These are phyloP conservation scores for Cheilosia pagana DNA, from an alignment of 2,888 invertebrate species.

Conservation along the genomic window DNA sequence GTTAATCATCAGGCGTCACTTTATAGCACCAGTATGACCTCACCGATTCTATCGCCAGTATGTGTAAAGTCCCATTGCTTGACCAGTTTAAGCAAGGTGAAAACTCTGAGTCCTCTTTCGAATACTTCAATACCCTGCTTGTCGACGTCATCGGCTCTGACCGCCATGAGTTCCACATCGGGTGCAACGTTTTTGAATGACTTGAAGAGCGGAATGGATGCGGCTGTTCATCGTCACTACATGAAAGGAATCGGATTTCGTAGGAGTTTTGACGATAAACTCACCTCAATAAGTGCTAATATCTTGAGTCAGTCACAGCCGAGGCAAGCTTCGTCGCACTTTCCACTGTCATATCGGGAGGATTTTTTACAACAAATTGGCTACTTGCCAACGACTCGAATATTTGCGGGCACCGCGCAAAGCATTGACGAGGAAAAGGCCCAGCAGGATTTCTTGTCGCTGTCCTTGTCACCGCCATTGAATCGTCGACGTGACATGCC, in stretches of 20 bases:
- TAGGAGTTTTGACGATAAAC: slow-evolving; percentile 82
- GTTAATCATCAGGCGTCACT: slow-evolving; percentile 60
- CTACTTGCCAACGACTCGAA: slow-evolving; percentile 82
- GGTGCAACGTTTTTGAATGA: slow-evolving; percentile 56
- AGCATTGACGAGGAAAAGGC: slow-evolving; percentile 81
- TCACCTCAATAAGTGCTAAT: slow-evolving; percentile 75
- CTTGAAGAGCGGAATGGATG: slow-evolving; percentile 54
- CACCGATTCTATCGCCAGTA: slow-evolving; percentile 72
- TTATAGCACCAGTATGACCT: slow-evolving; percentile 62
- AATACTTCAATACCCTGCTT: slow-evolving; percentile 69
- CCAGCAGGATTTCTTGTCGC: slow-evolving; percentile 83
- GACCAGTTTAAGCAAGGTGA: slow-evolving; percentile 78
- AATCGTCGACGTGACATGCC: slow-evolving; percentile 83
- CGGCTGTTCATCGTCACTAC: slow-evolving; percentile 66
- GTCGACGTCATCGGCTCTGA: slow-evolving; percentile 68
- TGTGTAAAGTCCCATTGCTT: slow-evolving; percentile 76
- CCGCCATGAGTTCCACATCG: slow-evolving; percentile 48
- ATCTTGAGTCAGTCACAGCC: slow-evolving; percentile 64
- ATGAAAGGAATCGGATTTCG: slow-evolving; percentile 82
- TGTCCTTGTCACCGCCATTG: slow-evolving; percentile 83
- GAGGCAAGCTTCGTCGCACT: slow-evolving; percentile 80
- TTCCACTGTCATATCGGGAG: slow-evolving; percentile 82
- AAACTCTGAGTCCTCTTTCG: slow-evolving; percentile 78
- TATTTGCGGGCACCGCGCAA: slow-evolving; percentile 81
- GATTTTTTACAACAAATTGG: slow-evolving; percentile 83